Percentiles rank a stretch among this genome's conserved stretches.
Evolutionary conservation across 1,140 invertebrate genomes (phyloP).

Genomic region (Drosophila serrata): DNA sequence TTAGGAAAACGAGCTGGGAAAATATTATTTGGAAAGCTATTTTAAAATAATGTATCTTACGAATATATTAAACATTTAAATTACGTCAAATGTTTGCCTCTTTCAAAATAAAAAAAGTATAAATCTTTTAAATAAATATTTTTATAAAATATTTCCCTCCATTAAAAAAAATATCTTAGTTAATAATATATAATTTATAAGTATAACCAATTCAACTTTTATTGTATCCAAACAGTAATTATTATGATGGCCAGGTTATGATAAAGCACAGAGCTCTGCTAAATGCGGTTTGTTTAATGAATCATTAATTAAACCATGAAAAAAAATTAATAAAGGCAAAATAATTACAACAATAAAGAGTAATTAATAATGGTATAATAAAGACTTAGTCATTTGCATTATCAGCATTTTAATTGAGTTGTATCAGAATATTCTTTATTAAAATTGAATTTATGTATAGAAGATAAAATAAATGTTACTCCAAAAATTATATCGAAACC

Average conservation of each 20-base stretch:
- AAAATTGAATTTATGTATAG: background rate
- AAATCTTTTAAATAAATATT: background rate
- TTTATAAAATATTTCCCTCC: no score
- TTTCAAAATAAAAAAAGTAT: no score
- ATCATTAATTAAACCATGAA: slow-evolving; percentile 9
- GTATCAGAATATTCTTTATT: background rate
- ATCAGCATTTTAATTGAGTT: background rate
- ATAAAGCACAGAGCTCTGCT: background rate
- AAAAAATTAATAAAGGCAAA: background rate
- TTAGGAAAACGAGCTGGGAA: no score
- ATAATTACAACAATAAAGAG: background rate
- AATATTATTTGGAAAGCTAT: no score
- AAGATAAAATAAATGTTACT: background rate
- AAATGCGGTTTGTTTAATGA: background rate
- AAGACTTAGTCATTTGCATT: background rate
- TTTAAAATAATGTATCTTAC: no score
- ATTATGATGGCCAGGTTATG: background rate
- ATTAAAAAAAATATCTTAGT: background rate
- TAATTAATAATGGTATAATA: background rate
- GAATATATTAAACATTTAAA: no score
- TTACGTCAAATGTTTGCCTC: no score
- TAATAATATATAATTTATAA: background rate
- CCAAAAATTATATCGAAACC: background rate
- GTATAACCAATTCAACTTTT: background rate
- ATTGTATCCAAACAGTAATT: background rate